Conservation (phyloP, 92 coral and sea anemone genomes). For the Bergia sp. region DNA sequence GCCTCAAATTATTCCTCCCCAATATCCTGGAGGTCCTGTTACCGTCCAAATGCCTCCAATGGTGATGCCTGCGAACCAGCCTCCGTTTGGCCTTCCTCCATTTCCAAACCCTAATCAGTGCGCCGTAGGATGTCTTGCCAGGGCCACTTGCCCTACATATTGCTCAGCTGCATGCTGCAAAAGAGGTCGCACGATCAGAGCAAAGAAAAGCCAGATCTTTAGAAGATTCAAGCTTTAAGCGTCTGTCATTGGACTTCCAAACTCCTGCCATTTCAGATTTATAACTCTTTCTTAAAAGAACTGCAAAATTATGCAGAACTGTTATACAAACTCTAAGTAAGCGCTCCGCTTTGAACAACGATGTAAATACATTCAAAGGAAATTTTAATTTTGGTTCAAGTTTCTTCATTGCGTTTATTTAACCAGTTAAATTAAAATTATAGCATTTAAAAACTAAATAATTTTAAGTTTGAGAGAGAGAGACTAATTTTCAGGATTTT, state of each 20-base stretch:
- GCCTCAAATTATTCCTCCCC: constrained; percentile 53
- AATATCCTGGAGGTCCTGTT: constrained; percentile 59
- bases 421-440: background rate
- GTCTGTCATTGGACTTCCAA: background rate
- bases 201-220: constrained; percentile 44
- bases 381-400: background rate
- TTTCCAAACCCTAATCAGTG: constrained; percentile 13
- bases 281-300: background rate
- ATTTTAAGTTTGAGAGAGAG: background rate
- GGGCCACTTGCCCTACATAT: constrained; percentile 60
- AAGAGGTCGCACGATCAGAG: constrained; percentile 38
- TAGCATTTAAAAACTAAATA: background rate
- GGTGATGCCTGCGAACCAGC: constrained; percentile 44
- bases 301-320: background rate
- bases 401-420: background rate
- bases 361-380: constrained; percentile 7
- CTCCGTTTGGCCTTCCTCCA: constrained; percentile 56
- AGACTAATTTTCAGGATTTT: background rate
- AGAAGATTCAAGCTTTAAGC: constrained; percentile 22
- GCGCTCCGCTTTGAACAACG: constrained; percentile 10
- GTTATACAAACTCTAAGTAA: background rate
- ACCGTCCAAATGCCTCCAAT: constrained; percentile 44
- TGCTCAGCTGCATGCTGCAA: constrained; percentile 75
- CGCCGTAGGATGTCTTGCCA: constrained; percentile 8
- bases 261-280: background rate